A percentile compares a stretch with the other conserved stretches of the same genome.
phyloP scores from a whole-genome alignment of 2,888 invertebrate genomes.

The Cryptops parisi region DNA sequence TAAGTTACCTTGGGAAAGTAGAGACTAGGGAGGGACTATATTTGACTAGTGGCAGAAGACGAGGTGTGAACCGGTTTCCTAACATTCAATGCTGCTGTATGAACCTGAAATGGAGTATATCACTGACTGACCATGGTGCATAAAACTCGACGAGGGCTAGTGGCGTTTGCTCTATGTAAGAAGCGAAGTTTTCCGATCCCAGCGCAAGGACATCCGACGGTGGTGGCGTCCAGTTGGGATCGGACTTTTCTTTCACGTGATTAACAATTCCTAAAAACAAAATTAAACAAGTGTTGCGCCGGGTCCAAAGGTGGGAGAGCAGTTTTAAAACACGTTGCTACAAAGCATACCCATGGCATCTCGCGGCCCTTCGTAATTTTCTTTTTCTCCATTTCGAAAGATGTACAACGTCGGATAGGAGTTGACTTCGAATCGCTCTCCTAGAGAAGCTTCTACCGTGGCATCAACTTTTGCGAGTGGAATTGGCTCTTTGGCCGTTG shows the following conservation, averaged over 20 bases:
- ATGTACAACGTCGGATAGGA: constrained; percentile 42
- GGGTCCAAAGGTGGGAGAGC: too few relatives aligned
- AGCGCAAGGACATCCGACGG: constrained; percentile 37
- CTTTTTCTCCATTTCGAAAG: constrained; percentile 35
- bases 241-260: constrained; percentile 36
- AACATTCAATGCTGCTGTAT: too few relatives aligned
- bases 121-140: constrained; percentile 43
- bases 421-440: constrained; percentile 33
- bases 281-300: not conserved
- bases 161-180: constrained; percentile 31
- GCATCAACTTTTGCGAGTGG: constrained; percentile 38
- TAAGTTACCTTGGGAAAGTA: constrained; percentile 3
- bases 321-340: not conserved
- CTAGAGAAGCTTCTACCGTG: constrained; percentile 34
- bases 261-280: constrained; percentile 34
- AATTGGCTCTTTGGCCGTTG: constrained; percentile 26
- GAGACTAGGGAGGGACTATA: not conserved
- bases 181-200: constrained; percentile 37
- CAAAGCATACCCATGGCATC: constrained; percentile 29
- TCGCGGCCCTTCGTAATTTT: constrained; percentile 34
- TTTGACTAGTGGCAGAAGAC: not conserved
- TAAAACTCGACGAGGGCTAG: constrained; percentile 41
- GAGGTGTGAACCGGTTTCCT: too few relatives aligned
- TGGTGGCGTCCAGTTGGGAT: constrained; percentile 41
- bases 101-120: too few relatives aligned